These are phyloP conservation scores for Zaprionus ornatus DNA, from an alignment of 1,140 invertebrate genomes.

Conservation along the genomic window DNA sequence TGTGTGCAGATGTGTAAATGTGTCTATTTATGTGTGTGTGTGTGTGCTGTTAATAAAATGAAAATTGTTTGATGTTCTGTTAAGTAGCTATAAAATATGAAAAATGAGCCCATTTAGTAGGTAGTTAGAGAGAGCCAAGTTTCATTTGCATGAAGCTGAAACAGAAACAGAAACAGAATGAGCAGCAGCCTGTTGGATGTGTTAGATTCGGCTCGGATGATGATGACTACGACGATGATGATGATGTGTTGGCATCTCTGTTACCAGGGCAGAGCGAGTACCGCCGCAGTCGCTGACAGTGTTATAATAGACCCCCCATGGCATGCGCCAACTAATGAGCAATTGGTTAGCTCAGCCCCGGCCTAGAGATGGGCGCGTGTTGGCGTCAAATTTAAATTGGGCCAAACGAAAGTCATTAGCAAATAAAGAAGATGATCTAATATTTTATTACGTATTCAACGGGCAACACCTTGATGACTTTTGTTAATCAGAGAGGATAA, in stretches of 20 bases:
- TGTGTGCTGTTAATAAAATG: constrained; percentile 69
- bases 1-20: background rate
- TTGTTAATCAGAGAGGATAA: background rate
- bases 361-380: constrained; percentile 14
- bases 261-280: constrained; percentile 8
- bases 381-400: background rate
- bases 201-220: constrained; percentile 11
- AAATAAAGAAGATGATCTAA: background rate
- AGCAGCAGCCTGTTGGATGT: constrained; percentile 57
- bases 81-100: constrained; percentile 81
- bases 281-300: constrained; percentile 55
- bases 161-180: background rate
- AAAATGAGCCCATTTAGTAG: constrained; percentile 78
- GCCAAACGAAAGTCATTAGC: constrained; percentile 2
- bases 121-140: constrained; percentile 61
- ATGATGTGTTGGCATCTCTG: constrained; percentile 38
- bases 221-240: constrained; percentile 17
- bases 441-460: background rate
- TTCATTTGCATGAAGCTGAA: constrained; percentile 68
- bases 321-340: constrained; percentile 64
- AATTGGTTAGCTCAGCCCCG: constrained; percentile 55
- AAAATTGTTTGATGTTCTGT: constrained; percentile 81
- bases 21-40: constrained; percentile 6
- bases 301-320: constrained; percentile 44
- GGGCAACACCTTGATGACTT: background rate